Percentiles rank a stretch among this genome's conserved stretches.
phyloP scores from a whole-genome alignment of 2,888 invertebrate genomes.

The Pachydiplax longipennis region DNA sequence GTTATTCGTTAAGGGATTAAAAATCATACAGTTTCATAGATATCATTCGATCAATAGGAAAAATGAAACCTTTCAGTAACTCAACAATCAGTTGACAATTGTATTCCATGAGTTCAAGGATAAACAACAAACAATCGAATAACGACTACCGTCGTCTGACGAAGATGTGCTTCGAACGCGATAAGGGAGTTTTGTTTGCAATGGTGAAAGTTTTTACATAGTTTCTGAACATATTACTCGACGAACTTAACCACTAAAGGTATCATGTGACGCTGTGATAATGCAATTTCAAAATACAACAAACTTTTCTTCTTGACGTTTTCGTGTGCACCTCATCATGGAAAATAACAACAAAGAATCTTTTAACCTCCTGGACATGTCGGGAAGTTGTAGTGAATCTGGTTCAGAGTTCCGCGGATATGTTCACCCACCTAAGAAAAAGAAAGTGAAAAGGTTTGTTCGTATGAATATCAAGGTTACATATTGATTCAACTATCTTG shows the following conservation, averaged over 20 bases:
- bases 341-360: conserved; percentile 68
- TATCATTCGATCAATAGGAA: background rate
- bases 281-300: background rate
- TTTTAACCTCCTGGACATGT: conserved; percentile 69
- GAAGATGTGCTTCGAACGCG: conserved; percentile 37
- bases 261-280: background rate
- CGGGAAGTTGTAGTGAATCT: conserved; percentile 63
- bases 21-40: background rate
- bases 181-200: background rate
- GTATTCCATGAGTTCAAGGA: background rate
- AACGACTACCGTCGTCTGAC: background rate
- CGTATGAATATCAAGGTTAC: background rate
- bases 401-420: conserved; percentile 63
- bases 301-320: conserved; percentile 42
- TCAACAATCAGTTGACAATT: background rate
- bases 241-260: background rate
- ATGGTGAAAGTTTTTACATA: background rate
- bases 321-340: conserved; percentile 46
- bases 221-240: background rate
- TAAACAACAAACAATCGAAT: background rate
- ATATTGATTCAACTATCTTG: background rate
- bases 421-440: conserved; percentile 36
- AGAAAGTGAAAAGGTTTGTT: conserved; percentile 59
- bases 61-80: background rate
- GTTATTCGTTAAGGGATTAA: background rate